phyloP scores from a whole-genome alignment of 2,797 vertebrate species.

The Merluccius polli region DNA sequence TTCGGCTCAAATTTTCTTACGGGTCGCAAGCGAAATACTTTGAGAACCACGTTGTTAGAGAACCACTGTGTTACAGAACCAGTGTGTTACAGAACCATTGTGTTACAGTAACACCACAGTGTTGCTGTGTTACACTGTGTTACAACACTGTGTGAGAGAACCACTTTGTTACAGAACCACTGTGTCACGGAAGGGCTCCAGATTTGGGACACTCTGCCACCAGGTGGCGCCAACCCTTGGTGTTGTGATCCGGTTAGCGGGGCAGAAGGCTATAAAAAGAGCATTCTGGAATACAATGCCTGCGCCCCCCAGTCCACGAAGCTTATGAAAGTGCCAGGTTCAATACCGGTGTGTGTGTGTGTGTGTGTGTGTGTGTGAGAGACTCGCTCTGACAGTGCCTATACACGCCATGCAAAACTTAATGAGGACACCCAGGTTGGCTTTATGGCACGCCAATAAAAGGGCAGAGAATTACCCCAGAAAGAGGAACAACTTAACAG shows the following conservation, averaged over 20 bases:
- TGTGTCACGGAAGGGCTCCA: background rate
- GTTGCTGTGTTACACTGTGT: too few relatives aligned
- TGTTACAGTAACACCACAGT: too few relatives aligned
- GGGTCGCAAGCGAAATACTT: too few relatives aligned
- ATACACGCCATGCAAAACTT: background rate
- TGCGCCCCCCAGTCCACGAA: background rate
- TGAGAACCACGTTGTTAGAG: too few relatives aligned
- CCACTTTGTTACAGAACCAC: too few relatives aligned
- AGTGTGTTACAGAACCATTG: too few relatives aligned
- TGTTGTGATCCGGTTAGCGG: background rate
- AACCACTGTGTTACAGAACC: too few relatives aligned
- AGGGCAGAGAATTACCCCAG: slow-evolving; percentile 36
- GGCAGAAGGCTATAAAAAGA: background rate
- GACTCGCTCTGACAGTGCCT: background rate
- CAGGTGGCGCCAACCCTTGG: slow-evolving; percentile 56
- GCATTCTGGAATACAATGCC: background rate
- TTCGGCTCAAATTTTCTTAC: too few relatives aligned
- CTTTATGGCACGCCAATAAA: slow-evolving; percentile 49
- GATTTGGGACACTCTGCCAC: slow-evolving; percentile 30
- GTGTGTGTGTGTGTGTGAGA: background rate
- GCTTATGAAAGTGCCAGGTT: too few relatives aligned
- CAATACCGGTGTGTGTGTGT: background rate
- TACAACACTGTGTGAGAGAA: too few relatives aligned
- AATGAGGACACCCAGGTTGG: slow-evolving; percentile 33
- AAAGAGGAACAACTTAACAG: slow-evolving; percentile 58